These are phyloP conservation scores for Magallana nippona DNA, from an alignment of 2,888 invertebrate species.

Conservation along the genomic window DNA sequence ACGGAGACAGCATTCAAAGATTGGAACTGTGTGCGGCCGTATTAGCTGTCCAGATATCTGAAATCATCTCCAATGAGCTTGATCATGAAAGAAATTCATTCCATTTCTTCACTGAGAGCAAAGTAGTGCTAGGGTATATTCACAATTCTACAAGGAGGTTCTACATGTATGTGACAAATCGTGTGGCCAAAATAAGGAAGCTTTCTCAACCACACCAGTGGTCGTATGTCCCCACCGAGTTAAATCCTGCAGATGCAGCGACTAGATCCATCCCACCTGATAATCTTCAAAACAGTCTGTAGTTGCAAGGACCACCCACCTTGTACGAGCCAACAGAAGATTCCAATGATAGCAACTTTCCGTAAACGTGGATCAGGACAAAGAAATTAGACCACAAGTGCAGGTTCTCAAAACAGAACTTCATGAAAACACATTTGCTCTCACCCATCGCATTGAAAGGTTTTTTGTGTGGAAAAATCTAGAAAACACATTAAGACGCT, in stretches of 20 bases:
- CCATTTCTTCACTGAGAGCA: slow-evolving; percentile 54
- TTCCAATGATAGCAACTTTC: too few species aligned
- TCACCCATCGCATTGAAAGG: too few species aligned
- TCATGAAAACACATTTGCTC: too few species aligned
- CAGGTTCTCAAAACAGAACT: too few species aligned
- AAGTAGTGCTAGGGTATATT: slow-evolving; percentile 55
- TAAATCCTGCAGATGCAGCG: slow-evolving; percentile 52
- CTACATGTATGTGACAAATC: slow-evolving; percentile 54
- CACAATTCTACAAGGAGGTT: slow-evolving; percentile 52
- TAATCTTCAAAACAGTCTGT: slow-evolving; percentile 40
- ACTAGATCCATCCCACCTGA: slow-evolving; percentile 42
- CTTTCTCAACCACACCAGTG: slow-evolving; percentile 51
- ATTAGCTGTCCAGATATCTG: slow-evolving; percentile 51
- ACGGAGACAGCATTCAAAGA: slow-evolving; percentile 56
- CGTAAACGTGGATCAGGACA: too few species aligned
- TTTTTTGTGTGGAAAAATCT: too few species aligned
- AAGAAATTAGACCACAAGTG: too few species aligned
- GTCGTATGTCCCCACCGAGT: slow-evolving; percentile 47
- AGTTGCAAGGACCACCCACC: slow-evolving; percentile 45
- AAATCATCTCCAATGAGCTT: slow-evolving; percentile 42
- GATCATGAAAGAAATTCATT: slow-evolving; percentile 34
- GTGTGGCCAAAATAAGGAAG: slow-evolving; percentile 48
- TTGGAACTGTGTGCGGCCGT: slow-evolving; percentile 59
- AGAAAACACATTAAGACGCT: too few species aligned
- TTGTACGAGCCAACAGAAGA: not conserved